A percentile compares a stretch with the other conserved stretches of the same genome.
Conservation (phyloP, 2,888 invertebrate species). For the Drosophila mettleri region DNA sequence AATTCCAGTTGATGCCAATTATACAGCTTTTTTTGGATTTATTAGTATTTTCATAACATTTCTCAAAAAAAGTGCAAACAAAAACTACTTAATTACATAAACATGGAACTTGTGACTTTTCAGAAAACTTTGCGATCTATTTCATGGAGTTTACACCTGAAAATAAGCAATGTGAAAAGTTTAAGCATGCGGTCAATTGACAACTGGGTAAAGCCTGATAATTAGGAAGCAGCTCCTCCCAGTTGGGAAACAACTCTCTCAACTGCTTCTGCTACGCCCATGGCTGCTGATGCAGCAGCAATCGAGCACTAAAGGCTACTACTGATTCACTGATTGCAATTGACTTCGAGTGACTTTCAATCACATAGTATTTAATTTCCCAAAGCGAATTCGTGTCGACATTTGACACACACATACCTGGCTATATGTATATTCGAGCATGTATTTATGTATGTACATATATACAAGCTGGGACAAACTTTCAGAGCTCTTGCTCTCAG, state of each 20-base stretch:
- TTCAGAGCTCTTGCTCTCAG: neutral
- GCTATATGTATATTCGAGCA: neutral
- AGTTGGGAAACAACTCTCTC: constrained; percentile 39
- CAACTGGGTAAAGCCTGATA: constrained; percentile 45
- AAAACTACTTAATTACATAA: neutral
- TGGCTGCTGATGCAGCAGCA: constrained; percentile 37
- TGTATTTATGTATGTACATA: neutral
- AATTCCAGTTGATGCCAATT: neutral
- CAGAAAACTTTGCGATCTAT: constrained; percentile 1
- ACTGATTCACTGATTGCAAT: constrained; percentile 37
- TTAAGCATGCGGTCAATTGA: constrained; percentile 25
- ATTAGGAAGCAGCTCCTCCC: constrained; percentile 51
- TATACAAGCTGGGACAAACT: neutral
- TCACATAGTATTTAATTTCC: constrained; percentile 68
- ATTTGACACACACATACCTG: neutral
- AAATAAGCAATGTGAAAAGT: constrained; percentile 9
- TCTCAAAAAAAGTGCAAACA: neutral
- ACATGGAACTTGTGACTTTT: neutral
- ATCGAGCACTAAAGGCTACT: constrained; percentile 22
- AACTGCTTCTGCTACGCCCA: constrained; percentile 29
- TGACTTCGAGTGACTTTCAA: constrained; percentile 55
- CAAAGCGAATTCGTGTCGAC: constrained; percentile 60
- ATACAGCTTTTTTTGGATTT: neutral
- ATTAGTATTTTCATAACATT: neutral
- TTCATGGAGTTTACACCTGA: neutral